Evolutionary conservation across 2,888 invertebrate species (phyloP), one percentile per base, ranked within the genome.

Genomic region (Chymomyza amoena): DNA sequence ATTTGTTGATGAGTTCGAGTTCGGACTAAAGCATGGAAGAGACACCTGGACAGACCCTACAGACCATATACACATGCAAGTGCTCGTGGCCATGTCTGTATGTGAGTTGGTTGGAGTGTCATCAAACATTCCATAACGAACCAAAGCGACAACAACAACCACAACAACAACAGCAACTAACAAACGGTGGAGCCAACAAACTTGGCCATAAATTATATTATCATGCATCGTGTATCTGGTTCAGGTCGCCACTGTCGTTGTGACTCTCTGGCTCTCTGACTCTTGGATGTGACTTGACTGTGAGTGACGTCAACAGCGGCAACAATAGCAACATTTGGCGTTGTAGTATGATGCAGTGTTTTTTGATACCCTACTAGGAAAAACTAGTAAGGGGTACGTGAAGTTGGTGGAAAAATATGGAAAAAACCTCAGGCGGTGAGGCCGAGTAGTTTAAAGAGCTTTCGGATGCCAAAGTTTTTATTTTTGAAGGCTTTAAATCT

Each of bases 141-240:
- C 10, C 54, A 3, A 54, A 54, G 78, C 76, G 78, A 62, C 74
- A 39, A 66, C 50, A 71, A 73, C 74, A 39, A 66, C 50, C 70
- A 73, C 74, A 74, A 76, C 76, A 80, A 80, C 80, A 73, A 45
- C 39, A 45, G 16, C 54, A 9, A 54, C 18, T 54, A 18, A n/a
- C 20, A 20, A 54, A 32, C 32, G 32, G 32, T 32, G 32, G 32
- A 32, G 32, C 54, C 39, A 16, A 54, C 54, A 79, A 78, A 73
- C 81, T 78, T 77, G 81, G 80, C 86, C 83, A 83, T 83, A 86
- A 86, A 83, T 83, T 84, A 83, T 86, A 86, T 86, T 86, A 83
- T 83, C 83, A 80, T 84, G 81, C 83, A 83, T 86, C 83, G 83
- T 83, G 83, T 83, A 83, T 83, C 83, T 83, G 84, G 80, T 86